Evolutionary conservation across 30 jellyfish, hydroid and myxozoan species (phyloP).

Genomic region (Cassiopea andromeda): DNA sequence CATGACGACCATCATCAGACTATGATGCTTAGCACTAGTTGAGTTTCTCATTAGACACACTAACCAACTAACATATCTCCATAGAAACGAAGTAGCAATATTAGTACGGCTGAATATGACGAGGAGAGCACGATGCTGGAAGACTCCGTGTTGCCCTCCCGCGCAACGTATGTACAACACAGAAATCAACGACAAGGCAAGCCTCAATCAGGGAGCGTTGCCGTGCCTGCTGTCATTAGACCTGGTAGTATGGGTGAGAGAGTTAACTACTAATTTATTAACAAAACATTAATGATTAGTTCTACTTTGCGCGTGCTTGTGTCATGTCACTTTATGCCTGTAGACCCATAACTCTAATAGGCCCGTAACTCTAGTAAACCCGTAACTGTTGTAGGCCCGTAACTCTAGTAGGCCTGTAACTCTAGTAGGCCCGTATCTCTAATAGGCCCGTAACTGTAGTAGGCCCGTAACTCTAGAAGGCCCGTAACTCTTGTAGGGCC

Average conservation of each 20-base stretch:
- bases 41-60: background rate
- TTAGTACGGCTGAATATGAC: conserved; percentile 81
- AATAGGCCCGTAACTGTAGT: too few relatives aligned
- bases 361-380: too few relatives aligned
- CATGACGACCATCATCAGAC: background rate
- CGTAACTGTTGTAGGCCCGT: too few relatives aligned
- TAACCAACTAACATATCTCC: conserved; percentile 48
- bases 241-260: conserved; percentile 94
- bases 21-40: background rate
- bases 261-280: conserved; percentile 11
- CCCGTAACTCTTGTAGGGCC: too few relatives aligned
- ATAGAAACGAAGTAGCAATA: conserved; percentile 81
- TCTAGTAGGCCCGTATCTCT: too few relatives aligned
- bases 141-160: conserved; percentile 87
- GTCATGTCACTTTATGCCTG: too few relatives aligned
- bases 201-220: conserved; percentile 88
- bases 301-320: background rate
- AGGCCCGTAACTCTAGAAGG: too few relatives aligned
- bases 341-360: too few relatives aligned
- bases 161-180: conserved; percentile 86
- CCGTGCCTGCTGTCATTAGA: conserved; percentile 94
- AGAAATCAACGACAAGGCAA: conserved; percentile 71
- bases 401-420: too few relatives aligned
- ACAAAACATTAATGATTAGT: background rate
- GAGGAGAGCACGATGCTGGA: conserved; percentile 92